These are phyloP conservation scores for Cryptus armator DNA, from an alignment of 2,888 invertebrate genomes.

Conservation along the genomic window DNA sequence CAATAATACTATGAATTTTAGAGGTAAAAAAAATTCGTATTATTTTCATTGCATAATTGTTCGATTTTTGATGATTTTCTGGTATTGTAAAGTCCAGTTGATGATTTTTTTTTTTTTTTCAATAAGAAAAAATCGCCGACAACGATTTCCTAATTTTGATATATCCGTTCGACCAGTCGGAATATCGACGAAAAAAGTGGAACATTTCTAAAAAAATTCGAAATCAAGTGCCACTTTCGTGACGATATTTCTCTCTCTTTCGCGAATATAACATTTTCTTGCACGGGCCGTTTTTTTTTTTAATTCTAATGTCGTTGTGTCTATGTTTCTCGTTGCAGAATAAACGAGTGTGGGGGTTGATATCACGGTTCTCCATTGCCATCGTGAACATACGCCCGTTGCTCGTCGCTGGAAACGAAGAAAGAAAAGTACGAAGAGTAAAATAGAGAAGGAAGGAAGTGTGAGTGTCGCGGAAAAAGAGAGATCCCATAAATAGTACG, in stretches of 20 bases:
- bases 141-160: neutral
- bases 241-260: no score
- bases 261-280: neutral
- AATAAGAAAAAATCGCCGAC: neutral
- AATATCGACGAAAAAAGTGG: no score
- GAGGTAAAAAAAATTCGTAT: neutral
- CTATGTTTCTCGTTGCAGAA: slow-evolving; percentile 62
- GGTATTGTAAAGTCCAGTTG: neutral
- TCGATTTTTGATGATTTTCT: neutral
- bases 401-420: slow-evolving; percentile 34
- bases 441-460: slow-evolving; percentile 10
- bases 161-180: neutral
- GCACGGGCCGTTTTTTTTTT: neutral
- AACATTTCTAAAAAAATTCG: no score
- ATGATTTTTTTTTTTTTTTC: neutral
- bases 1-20: neutral
- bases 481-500: slow-evolving; percentile 41
- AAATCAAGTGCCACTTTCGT: no score
- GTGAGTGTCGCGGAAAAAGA: slow-evolving; percentile 9
- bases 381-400: slow-evolving; percentile 28
- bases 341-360: slow-evolving; percentile 56
- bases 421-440: slow-evolving; percentile 25
- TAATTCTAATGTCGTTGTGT: slow-evolving; percentile 38
- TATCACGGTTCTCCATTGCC: slow-evolving; percentile 16
- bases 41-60: neutral